A percentile compares a stretch with the other conserved stretches of the same genome.
phyloP scores from a whole-genome alignment of 2,113 vertebrate genomes.

The Pedionomus torquatus region DNA sequence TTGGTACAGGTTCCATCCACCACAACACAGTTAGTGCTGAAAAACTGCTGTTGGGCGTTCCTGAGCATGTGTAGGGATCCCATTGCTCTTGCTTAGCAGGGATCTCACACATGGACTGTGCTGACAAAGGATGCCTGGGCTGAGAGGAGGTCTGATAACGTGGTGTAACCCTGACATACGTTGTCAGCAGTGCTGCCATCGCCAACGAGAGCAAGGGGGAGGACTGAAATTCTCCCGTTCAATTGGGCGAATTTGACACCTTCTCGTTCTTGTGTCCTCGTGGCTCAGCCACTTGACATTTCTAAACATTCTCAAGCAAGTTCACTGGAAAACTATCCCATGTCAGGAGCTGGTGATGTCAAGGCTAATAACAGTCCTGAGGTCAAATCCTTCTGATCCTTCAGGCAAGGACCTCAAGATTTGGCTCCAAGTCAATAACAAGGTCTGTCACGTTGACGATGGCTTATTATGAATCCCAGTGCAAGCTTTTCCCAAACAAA shows the following conservation, averaged over 20 bases:
- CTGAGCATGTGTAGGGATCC: rapidly evolving
- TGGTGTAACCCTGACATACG: not conserved
- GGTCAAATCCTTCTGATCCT: conserved; percentile 57
- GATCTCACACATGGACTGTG: not conserved
- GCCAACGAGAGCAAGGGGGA: conserved; percentile 43
- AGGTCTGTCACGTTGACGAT: conserved; percentile 24
- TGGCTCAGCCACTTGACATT: conserved; percentile 66
- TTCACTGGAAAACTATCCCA: conserved; percentile 67
- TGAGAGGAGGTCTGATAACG: not conserved
- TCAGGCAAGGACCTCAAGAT: conserved; percentile 56
- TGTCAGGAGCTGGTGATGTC: conserved; percentile 67
- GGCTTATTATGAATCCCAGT: conserved; percentile 20
- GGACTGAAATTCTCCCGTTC: conserved; percentile 55
- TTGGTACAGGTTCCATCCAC: not conserved
- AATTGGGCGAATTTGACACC: conserved; percentile 67
- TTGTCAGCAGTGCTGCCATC: conserved; percentile 38
- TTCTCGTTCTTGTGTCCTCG: conserved; percentile 52
- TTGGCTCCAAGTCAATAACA: conserved; percentile 56
- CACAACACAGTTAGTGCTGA: not conserved
- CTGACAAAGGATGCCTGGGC: conserved; percentile 11
- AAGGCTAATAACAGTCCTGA: conserved; percentile 70
- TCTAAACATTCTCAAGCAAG: conserved; percentile 70
- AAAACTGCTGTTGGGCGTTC: not conserved
- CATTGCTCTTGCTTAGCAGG: not conserved
- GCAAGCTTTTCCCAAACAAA: not conserved